phyloP scores from a whole-genome alignment of 2,113 vertebrate species.

The Lasiurus cinereus region DNA sequence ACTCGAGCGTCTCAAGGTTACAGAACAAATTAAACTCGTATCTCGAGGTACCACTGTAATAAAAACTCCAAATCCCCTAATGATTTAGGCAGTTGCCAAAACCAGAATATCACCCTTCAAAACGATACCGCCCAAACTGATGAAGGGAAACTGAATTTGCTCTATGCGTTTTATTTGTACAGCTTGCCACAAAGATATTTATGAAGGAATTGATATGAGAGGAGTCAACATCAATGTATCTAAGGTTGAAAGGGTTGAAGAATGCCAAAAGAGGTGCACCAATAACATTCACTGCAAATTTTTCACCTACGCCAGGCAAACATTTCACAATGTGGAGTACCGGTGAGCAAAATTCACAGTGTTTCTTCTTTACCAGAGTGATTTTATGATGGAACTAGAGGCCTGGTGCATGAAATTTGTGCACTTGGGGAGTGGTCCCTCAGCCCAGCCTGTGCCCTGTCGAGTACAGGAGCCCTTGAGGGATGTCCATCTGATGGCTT shows the following conservation, averaged over 20 bases:
- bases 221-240: constrained; percentile 84
- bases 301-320: constrained; percentile 85
- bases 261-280: constrained; percentile 88
- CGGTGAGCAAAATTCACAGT: constrained; percentile 80
- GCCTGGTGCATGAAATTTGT: no score
- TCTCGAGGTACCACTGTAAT: no score
- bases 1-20: no score
- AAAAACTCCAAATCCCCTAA: neutral
- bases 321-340: constrained; percentile 67
- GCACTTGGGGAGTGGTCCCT: no score
- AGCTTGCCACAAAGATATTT: constrained; percentile 86
- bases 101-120: neutral
- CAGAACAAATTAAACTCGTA: no score
- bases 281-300: constrained; percentile 87
- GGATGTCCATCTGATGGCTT: no score
- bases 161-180: constrained; percentile 19
- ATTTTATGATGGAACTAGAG: neutral
- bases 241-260: constrained; percentile 74
- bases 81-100: neutral
- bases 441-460: no score
- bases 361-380: neutral
- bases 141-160: neutral
- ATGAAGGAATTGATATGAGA: constrained; percentile 87
- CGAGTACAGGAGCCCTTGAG: no score
- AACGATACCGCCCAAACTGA: neutral